Evolutionary conservation across 2,888 invertebrate genomes (phyloP), one percentile per base, ranked within the genome.

Genomic region (Cheilosia vulpina): DNA sequence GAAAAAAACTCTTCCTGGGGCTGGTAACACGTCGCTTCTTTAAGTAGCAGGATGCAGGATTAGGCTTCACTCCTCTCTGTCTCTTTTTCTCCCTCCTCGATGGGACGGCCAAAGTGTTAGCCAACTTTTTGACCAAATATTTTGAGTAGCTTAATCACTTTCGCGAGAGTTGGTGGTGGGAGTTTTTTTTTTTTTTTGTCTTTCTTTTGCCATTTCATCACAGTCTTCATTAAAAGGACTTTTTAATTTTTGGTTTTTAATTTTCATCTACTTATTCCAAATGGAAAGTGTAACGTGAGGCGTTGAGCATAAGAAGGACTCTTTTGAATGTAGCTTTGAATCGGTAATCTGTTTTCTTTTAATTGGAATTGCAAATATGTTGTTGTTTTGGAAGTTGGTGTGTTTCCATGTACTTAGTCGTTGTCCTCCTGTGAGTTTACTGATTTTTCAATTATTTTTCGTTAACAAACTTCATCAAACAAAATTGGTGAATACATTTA

Each of bases 81-180:
- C 13, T 15, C 19, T 15, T 5, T 2, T 2, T 15, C 5, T 13
- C 15, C n/a, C 6, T 17, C 17, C 17, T 38, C 15, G 50, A 53
- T 71, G 76, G 43, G 11, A 21, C 2, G 13, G 6, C n/a, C 52
- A 31, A 38, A 43, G 58, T 85, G 76, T 76, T 80, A 66, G 55
- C 72, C 62, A 85, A 81, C 80, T 76, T 85, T 66, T 80, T 65
- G 76, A 72, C 80, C 85, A 81, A 85, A 80, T 80, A 81, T 85
- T 85, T 81, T 85, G 80, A 85, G 80, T 77, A 76, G 66, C 80
- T 85, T 85, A 80, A 85, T 85, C 85, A 80, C 85, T 85, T 85
- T 80, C 72, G 41, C 45, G 60, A 50, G 65, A 77, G 53, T 55
- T 55, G 27, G 27, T 62, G 68, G 55, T 58, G 69, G 62, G 38